Conservation (phyloP, 2,797 vertebrate species). For the Aeoliscus strigatus region DNA sequence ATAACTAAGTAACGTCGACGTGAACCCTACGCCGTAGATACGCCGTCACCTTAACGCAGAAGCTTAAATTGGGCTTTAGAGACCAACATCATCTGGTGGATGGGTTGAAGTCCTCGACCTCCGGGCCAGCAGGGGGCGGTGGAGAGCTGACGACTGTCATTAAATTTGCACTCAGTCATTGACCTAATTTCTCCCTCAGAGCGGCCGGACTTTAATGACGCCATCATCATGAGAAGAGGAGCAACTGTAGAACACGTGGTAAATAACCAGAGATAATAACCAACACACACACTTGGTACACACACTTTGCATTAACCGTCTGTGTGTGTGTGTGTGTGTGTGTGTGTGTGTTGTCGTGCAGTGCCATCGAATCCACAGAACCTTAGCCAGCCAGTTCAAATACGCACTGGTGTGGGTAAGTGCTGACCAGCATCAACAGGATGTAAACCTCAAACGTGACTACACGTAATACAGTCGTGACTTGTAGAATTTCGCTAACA, state of each 20-base stretch:
- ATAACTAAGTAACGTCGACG: no score
- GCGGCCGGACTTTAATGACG: conserved; percentile 92
- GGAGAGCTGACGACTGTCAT: background rate
- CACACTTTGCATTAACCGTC: background rate
- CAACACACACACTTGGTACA: no score
- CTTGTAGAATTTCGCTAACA: no score
- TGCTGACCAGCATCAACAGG: conserved; percentile 23
- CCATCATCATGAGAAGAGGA: conserved; percentile 94
- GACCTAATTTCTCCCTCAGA: conserved; percentile 65
- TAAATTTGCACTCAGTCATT: background rate
- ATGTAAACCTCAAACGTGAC: background rate
- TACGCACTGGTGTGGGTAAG: conserved; percentile 98
- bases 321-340: background rate
- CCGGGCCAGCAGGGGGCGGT: no score
- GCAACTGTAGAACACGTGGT: conserved; percentile 95
- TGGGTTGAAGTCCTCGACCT: no score
- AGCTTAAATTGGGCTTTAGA: no score
- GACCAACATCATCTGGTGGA: no score
- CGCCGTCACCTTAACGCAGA: no score
- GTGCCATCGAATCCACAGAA: conserved; percentile 97
- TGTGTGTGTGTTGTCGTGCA: conserved; percentile 43
- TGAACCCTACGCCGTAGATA: no score
- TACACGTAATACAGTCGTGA: no score
- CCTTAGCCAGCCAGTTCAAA: conserved; percentile 95
- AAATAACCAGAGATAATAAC: conserved; percentile 35